phyloP scores from a whole-genome alignment of 1,140 invertebrate genomes.

The Holcopasites calliopsidis region DNA sequence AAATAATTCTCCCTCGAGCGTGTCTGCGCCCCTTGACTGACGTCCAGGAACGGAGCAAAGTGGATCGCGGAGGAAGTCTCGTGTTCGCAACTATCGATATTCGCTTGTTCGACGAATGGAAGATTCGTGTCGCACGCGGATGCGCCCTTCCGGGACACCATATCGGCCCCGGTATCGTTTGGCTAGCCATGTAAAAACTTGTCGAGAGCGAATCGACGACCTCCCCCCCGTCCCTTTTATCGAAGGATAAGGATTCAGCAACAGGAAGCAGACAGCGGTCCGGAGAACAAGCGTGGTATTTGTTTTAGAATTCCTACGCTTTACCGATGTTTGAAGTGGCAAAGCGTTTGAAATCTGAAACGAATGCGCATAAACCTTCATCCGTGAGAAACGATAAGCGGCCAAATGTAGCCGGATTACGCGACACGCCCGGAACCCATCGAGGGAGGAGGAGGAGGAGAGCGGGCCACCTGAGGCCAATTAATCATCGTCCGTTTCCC shows the following conservation, averaged over 20 bases:
- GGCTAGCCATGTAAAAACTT: background rate
- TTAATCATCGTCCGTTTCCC: constrained; percentile 46
- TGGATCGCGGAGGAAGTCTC: constrained; percentile 4
- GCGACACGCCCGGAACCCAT: background rate
- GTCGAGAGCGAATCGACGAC: too few species aligned
- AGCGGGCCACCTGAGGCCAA: constrained; percentile 21
- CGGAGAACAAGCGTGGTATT: constrained; percentile 72
- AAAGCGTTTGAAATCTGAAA: constrained; percentile 91
- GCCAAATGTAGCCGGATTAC: constrained; percentile 10
- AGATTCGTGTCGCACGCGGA: constrained; percentile 5
- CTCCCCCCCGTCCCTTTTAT: too few species aligned
- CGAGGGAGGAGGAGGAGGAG: too few species aligned
- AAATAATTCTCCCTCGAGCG: constrained; percentile 18
- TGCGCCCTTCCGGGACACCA: background rate
- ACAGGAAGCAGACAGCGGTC: background rate
- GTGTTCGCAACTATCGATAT: constrained; percentile 18
- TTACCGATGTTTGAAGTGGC: constrained; percentile 84
- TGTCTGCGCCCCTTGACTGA: background rate
- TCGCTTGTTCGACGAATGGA: constrained; percentile 19
- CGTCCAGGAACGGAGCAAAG: background rate
- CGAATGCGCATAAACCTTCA: constrained; percentile 78
- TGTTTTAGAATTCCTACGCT: constrained; percentile 90
- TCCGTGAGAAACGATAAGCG: constrained; percentile 45
- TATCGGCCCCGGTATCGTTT: constrained; percentile 3
- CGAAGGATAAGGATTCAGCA: too few species aligned